Evolutionary conservation across 2,888 invertebrate species (phyloP), one percentile per base, ranked within the genome.

Genomic region (Dasysyrphus tricinctus): DNA sequence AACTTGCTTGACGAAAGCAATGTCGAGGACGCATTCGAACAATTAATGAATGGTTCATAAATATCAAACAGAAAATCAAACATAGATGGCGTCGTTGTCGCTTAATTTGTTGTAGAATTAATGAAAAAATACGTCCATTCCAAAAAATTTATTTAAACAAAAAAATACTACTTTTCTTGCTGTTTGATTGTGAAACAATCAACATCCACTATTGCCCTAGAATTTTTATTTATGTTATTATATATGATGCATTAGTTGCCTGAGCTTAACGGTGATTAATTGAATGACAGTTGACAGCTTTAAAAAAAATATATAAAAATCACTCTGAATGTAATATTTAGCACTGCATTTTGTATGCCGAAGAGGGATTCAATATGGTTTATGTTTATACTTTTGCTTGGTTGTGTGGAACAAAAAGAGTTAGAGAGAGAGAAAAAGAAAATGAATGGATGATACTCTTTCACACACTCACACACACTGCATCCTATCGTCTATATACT

Each of bases 21-120:
- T 93, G 96, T 97, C 84, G 97, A 97, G 92, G 96, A 95, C 93
- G 97, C 97, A 89, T 97, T 97, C 93, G 97, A 97, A 92, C 96
- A 96, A 93, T 94, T 97, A 90, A 96, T 97, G 94, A 94, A 94
- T 93, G 94, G 91, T 88, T 91, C 92, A 44, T 92, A 91, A 65
- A 88, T 49, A n/a, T 34, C 54, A 12, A 39, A 7, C 14, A 14
- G 14, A 12, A 34, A 14, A 56, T 7, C 29, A 75, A n/a, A 37
- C n/a, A 11, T 54, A 73, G 19, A 67, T 59, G 65, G 77, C 75
- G 57, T 49, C 24, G 44, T 7, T 34, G 16, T 76, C 54, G 78
- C 19, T 56, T 16, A 59, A 49, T 69, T 77, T 78, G 70, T 78
- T 72, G 70, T 74, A 78, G 80, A 78, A 51, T 69, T 76, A 70